phyloP scores from a whole-genome alignment of 1,140 invertebrate species.

The Helicoverpa armigera region DNA sequence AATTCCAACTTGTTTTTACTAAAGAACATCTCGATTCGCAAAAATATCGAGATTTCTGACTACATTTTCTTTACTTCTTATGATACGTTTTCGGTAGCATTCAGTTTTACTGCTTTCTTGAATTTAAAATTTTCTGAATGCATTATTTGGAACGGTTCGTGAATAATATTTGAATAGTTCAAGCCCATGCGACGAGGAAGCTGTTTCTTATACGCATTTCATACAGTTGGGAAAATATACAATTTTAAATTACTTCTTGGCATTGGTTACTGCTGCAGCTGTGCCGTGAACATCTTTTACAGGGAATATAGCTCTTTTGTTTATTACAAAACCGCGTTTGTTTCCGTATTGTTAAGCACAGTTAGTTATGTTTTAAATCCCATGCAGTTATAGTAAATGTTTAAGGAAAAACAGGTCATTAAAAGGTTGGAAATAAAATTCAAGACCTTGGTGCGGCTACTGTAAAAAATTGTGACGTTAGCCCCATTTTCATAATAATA shows the following conservation, averaged over 20 bases:
- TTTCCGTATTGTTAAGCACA: too few relatives aligned
- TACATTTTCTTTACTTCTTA: conserved; percentile 49
- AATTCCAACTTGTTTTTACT: conserved; percentile 57
- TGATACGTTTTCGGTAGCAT: conserved; percentile 43
- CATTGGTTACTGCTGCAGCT: neutral
- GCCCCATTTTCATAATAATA: too few relatives aligned
- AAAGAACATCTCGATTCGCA: conserved; percentile 53
- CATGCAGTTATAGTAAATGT: too few relatives aligned
- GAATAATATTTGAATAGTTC: conserved; percentile 39
- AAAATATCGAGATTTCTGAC: conserved; percentile 31
- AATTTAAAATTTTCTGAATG: conserved; percentile 48
- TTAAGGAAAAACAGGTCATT: too few relatives aligned
- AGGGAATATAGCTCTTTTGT: too few relatives aligned
- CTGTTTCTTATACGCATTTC: conserved; percentile 34
- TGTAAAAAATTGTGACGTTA: too few relatives aligned
- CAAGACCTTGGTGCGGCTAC: too few relatives aligned
- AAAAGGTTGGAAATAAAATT: too few relatives aligned
- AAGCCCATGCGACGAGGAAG: conserved; percentile 27
- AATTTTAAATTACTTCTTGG: conserved; percentile 33
- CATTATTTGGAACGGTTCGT: conserved; percentile 24
- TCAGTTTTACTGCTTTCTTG: conserved; percentile 20
- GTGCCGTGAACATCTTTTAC: neutral
- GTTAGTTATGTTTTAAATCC: too few relatives aligned
- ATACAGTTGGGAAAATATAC: conserved; percentile 1
- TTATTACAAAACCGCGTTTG: too few relatives aligned